Conservation (phyloP, 2,797 vertebrate genomes). For the Geotrypetes seraphini region DNA sequence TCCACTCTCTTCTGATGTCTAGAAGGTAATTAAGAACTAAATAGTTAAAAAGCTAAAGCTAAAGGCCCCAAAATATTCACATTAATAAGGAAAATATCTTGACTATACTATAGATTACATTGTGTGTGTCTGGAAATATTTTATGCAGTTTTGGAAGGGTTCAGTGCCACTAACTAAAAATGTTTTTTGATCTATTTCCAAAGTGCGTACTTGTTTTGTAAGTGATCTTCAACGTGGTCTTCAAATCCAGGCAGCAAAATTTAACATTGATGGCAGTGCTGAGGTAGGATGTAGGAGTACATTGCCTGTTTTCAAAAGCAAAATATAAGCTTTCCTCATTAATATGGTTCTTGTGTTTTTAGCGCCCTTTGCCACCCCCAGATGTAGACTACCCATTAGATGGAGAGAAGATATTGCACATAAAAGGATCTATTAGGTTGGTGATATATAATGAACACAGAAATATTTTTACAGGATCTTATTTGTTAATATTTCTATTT, state of each 20-base stretch:
- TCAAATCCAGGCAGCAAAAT: slow-evolving; percentile 88
- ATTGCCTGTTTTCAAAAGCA: no score
- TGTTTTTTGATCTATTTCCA: slow-evolving; percentile 2
- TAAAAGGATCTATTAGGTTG: slow-evolving; percentile 88
- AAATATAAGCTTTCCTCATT: not conserved
- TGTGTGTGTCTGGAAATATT: no score
- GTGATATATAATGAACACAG: not conserved
- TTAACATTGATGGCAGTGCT: slow-evolving; percentile 80
- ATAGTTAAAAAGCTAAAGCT: no score
- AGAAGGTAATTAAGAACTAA: no score
- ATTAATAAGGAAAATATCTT: no score
- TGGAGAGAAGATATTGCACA: slow-evolving; percentile 89
- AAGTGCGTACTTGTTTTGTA: slow-evolving; percentile 87
- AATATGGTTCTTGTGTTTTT: not conserved
- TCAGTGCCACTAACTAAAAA: no score
- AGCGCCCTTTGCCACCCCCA: slow-evolving; percentile 82
- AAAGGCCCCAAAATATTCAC: no score
- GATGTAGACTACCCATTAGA: slow-evolving; percentile 92
- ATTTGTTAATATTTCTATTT: no score
- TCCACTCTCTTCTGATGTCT: no score
- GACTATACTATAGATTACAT: no score
- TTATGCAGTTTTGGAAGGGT: no score
- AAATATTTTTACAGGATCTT: no score
- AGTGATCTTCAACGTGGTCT: slow-evolving; percentile 87
- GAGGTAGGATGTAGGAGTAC: slow-evolving; percentile 72